phyloP scores from a whole-genome alignment of 1,140 invertebrate species.

The Diorhabda elongata region DNA sequence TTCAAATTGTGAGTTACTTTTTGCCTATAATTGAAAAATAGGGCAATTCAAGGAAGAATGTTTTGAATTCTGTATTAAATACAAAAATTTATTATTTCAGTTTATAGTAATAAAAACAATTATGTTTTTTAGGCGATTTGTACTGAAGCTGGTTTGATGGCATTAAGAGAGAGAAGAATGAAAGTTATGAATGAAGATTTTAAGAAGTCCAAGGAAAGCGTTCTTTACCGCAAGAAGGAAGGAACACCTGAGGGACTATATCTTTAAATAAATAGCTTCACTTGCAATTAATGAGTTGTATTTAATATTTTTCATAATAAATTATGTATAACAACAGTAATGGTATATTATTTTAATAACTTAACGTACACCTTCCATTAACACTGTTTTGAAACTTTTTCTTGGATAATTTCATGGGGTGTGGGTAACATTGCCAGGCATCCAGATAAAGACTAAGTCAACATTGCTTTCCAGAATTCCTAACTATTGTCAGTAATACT shows the following conservation, averaged over 20 bases:
- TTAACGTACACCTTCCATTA: too few relatives aligned
- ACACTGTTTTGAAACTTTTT: too few relatives aligned
- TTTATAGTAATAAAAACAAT: conserved; percentile 16
- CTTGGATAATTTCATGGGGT: too few relatives aligned
- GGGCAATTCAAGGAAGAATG: too few relatives aligned
- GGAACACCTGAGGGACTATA: conserved; percentile 98
- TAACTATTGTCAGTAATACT: too few relatives aligned
- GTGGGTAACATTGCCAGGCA: too few relatives aligned
- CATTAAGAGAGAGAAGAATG: conserved; percentile 95
- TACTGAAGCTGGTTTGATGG: conserved; percentile 98
- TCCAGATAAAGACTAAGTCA: too few relatives aligned
- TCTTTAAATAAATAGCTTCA: conserved; percentile 63
- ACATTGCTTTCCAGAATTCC: too few relatives aligned
- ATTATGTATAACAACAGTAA: neutral
- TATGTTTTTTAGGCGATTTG: conserved; percentile 83
- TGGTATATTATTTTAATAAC: too few relatives aligned
- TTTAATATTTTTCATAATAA: neutral
- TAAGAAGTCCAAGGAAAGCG: conserved; percentile 99
- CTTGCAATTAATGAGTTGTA: neutral
- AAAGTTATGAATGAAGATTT: conserved; percentile 99
- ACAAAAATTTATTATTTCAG: neutral
- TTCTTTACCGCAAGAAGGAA: conserved; percentile 98
- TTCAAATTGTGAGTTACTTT: too few relatives aligned
- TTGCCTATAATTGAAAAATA: too few relatives aligned
- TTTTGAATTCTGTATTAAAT: too few relatives aligned